Conservation (phyloP, 2,888 invertebrate genomes). For the Argyra leucocephala region DNA sequence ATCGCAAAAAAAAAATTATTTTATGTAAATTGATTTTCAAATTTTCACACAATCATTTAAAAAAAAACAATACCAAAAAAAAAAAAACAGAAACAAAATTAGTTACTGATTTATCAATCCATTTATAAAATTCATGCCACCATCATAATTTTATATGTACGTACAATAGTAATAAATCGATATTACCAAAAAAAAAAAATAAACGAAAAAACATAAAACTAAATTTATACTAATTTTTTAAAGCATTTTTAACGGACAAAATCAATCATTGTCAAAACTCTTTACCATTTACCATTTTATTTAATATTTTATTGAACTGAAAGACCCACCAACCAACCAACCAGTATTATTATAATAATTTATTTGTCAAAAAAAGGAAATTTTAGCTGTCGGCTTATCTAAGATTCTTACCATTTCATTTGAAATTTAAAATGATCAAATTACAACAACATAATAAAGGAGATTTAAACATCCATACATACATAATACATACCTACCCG, state of each 20-base stretch:
- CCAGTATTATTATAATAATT: neutral
- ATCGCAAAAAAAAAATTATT: too few relatives aligned
- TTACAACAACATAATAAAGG: neutral
- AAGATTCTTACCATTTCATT: neutral
- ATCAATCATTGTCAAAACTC: neutral
- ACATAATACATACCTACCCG: neutral
- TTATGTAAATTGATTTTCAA: too few relatives aligned
- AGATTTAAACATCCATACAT: neutral
- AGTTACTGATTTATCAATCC: too few relatives aligned
- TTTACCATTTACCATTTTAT: neutral
- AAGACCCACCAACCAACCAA: neutral
- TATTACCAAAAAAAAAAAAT: neutral
- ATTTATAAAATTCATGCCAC: too few relatives aligned
- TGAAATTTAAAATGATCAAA: too few relatives aligned
- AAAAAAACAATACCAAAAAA: too few relatives aligned
- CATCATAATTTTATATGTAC: too few relatives aligned
- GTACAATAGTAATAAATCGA: neutral
- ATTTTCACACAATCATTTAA: too few relatives aligned
- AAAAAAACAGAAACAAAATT: too few relatives aligned
- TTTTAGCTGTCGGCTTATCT: neutral
- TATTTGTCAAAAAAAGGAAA: neutral
- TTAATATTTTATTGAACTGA: neutral
- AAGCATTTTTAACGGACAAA: neutral
- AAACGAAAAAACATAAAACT: neutral
- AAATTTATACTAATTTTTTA: neutral